A percentile compares a stretch with the other conserved stretches of the same genome.
Conservation (phyloP, 2,113 vertebrate species). For the Enhydra lutris region DNA sequence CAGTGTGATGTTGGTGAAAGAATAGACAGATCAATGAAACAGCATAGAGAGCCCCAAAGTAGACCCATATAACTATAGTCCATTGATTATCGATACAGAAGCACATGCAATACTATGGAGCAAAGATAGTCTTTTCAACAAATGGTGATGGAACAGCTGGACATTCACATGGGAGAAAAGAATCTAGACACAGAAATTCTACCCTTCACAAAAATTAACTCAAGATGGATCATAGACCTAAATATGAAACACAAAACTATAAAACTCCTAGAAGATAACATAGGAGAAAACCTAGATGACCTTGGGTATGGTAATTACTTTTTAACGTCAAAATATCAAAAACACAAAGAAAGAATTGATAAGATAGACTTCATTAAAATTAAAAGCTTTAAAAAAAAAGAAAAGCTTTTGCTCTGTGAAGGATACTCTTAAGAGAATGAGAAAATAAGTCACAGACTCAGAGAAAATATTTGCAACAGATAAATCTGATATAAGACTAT, state of each 20-base stretch:
- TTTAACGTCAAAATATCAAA: neutral
- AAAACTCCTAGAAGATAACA: neutral
- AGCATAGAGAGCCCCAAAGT: neutral
- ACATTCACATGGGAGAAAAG: neutral
- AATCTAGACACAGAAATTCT: neutral
- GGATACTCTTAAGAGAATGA: neutral
- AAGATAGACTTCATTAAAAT: neutral
- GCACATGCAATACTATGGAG: neutral
- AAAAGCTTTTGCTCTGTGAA: neutral
- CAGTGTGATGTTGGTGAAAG: neutral
- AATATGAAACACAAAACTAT: neutral
- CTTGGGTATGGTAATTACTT: neutral
- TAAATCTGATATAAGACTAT: neutral
- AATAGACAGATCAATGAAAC: neutral
- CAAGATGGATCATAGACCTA: neutral
- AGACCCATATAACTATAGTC: neutral
- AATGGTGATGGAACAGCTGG: neutral
- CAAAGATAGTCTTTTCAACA: neutral
- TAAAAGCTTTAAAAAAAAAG: neutral
- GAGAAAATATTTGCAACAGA: neutral
- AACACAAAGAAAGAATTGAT: neutral
- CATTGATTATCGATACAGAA: neutral
- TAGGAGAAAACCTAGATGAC: neutral
- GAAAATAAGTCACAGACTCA: neutral
- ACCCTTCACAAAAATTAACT: neutral